A percentile compares a stretch with the other conserved stretches of the same genome.
Conservation (phyloP, 2,113 vertebrate genomes). For the Apteryx owenii region DNA sequence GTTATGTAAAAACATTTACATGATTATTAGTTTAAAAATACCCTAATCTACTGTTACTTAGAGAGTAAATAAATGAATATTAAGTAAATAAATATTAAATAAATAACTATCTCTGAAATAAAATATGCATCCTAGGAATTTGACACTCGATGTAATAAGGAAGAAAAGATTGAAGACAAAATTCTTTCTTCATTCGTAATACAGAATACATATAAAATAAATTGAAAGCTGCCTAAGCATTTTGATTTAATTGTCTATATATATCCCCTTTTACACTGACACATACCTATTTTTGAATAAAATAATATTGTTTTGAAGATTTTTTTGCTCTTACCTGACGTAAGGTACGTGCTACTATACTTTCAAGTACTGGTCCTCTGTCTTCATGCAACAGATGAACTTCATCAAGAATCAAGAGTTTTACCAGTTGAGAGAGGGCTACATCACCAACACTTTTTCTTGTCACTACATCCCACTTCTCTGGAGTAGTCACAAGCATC, state of each 20-base stretch:
- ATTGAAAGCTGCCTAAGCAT: not conserved
- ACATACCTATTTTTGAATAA: not conserved
- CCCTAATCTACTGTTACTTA: not conserved
- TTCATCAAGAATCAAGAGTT: conserved; percentile 95
- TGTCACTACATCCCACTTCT: conserved; percentile 99
- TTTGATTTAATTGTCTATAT: not conserved
- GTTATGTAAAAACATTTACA: not conserved
- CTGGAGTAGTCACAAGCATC: conserved; percentile 98
- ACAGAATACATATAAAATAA: not conserved
- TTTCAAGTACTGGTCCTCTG: conserved; percentile 96
- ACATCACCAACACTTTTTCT: conserved; percentile 98
- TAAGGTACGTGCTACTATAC: conserved; percentile 95
- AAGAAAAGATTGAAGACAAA: not conserved
- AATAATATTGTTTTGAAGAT: not conserved
- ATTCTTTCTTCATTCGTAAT: not conserved
- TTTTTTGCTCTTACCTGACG: conserved; percentile 84
- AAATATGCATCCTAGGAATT: not conserved
- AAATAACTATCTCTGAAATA: not conserved
- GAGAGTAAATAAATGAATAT: not conserved
- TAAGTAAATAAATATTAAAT: not conserved
- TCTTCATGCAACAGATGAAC: conserved; percentile 98
- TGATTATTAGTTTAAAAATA: not conserved
- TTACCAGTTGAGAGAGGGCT: conserved; percentile 93
- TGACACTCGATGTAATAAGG: not conserved
- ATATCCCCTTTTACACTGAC: not conserved